Evolutionary conservation across 1,140 invertebrate genomes (phyloP).

Genomic region (Eurosta solidaginis): DNA sequence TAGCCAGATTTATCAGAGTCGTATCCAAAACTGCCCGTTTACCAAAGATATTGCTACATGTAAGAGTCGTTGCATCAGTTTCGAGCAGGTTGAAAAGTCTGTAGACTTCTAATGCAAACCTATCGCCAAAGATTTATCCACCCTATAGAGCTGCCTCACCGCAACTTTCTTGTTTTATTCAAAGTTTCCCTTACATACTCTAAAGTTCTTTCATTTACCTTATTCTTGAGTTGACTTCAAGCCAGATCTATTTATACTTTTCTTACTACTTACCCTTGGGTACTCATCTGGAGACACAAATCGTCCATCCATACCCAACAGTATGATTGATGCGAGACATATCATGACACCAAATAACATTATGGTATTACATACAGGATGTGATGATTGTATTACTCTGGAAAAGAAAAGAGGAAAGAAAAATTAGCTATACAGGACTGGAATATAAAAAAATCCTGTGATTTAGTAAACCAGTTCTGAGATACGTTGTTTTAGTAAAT

Average conservation of each 20-base stretch:
- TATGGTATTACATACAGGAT: slow-evolving; percentile 96
- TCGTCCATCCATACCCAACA: slow-evolving; percentile 86
- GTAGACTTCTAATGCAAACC: no score
- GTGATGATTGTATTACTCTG: slow-evolving; percentile 95
- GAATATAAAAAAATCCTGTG: no score
- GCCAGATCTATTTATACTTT: not conserved
- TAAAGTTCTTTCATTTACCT: not conserved
- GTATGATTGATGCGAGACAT: slow-evolving; percentile 87
- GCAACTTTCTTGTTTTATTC: no score
- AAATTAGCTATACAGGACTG: not conserved
- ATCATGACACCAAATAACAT: slow-evolving; percentile 94
- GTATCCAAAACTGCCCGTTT: no score
- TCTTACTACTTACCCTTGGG: slow-evolving; percentile 58
- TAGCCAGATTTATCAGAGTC: no score
- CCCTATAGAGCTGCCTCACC: no score
- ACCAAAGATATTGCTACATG: no score
- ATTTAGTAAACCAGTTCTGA: no score
- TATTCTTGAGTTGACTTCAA: not conserved
- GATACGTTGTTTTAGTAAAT: no score
- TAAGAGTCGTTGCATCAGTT: no score
- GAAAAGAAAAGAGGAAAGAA: slow-evolving; percentile 31
- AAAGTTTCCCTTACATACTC: not conserved
- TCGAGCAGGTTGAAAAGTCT: no score
- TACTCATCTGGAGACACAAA: slow-evolving; percentile 79
- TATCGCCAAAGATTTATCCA: no score